Percentiles rank a stretch among this genome's conserved stretches.
Evolutionary conservation across 2,797 vertebrate species (phyloP).

Genomic region (Sebastes matsubarae): DNA sequence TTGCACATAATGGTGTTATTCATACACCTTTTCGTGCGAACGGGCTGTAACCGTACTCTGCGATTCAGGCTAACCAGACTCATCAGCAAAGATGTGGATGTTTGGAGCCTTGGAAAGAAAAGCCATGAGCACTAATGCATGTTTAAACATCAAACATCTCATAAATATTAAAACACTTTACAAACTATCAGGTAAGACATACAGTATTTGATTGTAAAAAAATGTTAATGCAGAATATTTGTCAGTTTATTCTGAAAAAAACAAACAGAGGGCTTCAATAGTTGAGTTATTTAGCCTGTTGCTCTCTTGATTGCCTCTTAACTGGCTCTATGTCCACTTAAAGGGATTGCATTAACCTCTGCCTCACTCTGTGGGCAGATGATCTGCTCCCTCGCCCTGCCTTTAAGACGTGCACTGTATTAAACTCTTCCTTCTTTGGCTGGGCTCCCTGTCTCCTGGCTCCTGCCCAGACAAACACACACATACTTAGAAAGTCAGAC

Average conservation of each 20-base stretch:
- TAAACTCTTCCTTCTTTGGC: slow-evolving; percentile 76
- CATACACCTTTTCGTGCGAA: no score
- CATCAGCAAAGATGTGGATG: not conserved
- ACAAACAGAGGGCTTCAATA: slow-evolving; percentile 14
- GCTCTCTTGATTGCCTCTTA: slow-evolving; percentile 59
- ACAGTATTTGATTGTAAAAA: not conserved
- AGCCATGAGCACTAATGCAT: not conserved
- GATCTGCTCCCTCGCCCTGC: slow-evolving; percentile 51
- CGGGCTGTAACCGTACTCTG: not conserved
- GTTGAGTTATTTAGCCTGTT: slow-evolving; percentile 44
- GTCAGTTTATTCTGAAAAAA: slow-evolving; percentile 21
- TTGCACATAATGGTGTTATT: no score
- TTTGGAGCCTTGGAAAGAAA: not conserved
- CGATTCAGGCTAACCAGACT: not conserved
- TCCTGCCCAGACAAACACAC: slow-evolving; percentile 48
- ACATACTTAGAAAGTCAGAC: slow-evolving; percentile 32
- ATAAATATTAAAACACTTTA: slow-evolving; percentile 6
- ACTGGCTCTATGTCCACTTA: slow-evolving; percentile 70
- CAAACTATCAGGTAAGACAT: not conserved
- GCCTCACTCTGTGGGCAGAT: slow-evolving; percentile 59
- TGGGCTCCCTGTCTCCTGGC: slow-evolving; percentile 62
- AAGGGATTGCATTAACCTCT: slow-evolving; percentile 76
- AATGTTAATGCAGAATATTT: not conserved
- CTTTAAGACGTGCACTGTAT: slow-evolving; percentile 65
- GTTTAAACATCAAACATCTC: not conserved